Conservation (phyloP, 2,113 vertebrate species). For the Copsychus sechellarum region DNA sequence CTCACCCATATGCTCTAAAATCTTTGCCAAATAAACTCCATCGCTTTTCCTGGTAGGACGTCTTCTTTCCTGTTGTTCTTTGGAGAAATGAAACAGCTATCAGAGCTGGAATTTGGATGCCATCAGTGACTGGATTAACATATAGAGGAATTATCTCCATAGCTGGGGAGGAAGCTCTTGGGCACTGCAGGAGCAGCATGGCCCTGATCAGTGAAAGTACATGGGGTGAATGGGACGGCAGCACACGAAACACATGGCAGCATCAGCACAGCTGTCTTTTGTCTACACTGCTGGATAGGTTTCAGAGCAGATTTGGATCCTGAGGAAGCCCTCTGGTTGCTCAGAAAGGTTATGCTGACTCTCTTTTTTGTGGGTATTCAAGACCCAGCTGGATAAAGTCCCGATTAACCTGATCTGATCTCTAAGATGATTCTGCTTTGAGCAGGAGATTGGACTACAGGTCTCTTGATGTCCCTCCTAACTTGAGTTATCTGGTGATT, state of each 20-base stretch:
- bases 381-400: accelerated
- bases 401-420: not conserved
- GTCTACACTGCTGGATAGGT: not conserved
- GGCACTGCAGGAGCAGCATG: not conserved
- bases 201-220: not conserved
- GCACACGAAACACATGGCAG: not conserved
- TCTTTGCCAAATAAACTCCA: not conserved
- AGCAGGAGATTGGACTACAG: not conserved
- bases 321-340: not conserved
- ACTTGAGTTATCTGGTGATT: not conserved
- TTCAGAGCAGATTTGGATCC: not conserved
- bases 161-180: not conserved
- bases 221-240: accelerated
- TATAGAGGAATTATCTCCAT: not conserved
- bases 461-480: not conserved
- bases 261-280: not conserved
- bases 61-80: not conserved
- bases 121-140: not conserved
- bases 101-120: not conserved
- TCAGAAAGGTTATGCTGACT: not conserved
- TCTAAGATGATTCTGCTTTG: not conserved
- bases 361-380: not conserved
- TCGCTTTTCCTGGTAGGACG: not conserved
- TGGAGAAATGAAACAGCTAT: not conserved
- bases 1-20: not conserved